Percentiles rank a stretch among this genome's conserved stretches.
Evolutionary conservation across 2,888 invertebrate species (phyloP).

Genomic region (Ennomos quercinarius): DNA sequence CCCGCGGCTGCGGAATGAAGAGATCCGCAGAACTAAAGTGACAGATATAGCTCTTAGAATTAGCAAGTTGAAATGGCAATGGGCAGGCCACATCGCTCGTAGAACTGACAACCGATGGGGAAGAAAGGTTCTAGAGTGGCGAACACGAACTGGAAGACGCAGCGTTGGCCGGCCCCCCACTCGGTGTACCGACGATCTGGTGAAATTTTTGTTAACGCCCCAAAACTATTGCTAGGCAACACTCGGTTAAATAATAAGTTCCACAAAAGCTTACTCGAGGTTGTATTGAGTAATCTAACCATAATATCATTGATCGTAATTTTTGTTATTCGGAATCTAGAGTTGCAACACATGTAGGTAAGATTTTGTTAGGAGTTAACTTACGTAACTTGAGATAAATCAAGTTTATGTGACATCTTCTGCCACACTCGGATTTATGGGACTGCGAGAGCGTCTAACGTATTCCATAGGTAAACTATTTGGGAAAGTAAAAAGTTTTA

Average conservation of each 20-base stretch:
- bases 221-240: too few species aligned
- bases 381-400: constrained; percentile 78
- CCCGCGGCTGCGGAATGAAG: too few species aligned
- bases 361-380: constrained; percentile 75
- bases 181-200: too few species aligned
- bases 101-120: too few species aligned
- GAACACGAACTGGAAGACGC: too few species aligned
- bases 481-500: constrained; percentile 51
- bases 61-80: too few species aligned
- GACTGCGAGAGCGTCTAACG: constrained; percentile 66
- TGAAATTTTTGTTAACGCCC: too few species aligned
- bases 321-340: constrained; percentile 40
- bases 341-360: constrained; percentile 56
- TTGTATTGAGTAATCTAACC: constrained; percentile 19
- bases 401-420: constrained; percentile 81
- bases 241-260: background rate
- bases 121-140: too few species aligned
- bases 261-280: constrained; percentile 7
- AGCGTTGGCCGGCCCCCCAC: too few species aligned
- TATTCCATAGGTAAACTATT: constrained; percentile 58
- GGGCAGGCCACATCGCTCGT: too few species aligned
- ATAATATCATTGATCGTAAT: constrained; percentile 25
- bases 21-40: too few species aligned
- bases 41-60: too few species aligned
- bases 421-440: constrained; percentile 78